Percentiles rank a stretch among this genome's conserved stretches.
Evolutionary conservation across 2,888 invertebrate genomes (phyloP).

Genomic region (Pyrocoelia pectoralis): DNA sequence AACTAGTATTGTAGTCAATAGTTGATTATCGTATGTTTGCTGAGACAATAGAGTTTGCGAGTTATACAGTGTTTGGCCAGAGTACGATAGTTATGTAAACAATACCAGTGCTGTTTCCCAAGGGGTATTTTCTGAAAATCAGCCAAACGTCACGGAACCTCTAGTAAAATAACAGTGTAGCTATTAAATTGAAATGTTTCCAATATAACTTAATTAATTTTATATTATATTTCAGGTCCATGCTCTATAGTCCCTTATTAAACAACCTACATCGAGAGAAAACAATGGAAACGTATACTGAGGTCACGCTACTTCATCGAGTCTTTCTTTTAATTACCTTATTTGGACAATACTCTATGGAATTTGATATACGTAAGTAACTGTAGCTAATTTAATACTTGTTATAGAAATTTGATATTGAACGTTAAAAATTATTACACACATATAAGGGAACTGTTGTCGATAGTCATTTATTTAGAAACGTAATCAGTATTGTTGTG

Average conservation of each 20-base stretch:
- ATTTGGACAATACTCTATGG: not conserved
- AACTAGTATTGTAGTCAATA: slow-evolving; percentile 16
- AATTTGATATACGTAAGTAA: slow-evolving; percentile 10
- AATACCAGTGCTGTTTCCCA: slow-evolving; percentile 21
- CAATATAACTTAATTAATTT: no score
- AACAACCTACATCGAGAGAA: not conserved
- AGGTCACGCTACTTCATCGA: not conserved
- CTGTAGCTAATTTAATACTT: not conserved
- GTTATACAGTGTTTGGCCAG: slow-evolving; percentile 13
- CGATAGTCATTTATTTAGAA: no score
- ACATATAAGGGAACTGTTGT: no score
- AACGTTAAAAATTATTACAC: no score
- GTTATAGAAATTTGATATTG: no score
- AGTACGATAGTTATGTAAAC: slow-evolving; percentile 26
- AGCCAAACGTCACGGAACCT: slow-evolving; percentile 24
- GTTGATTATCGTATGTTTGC: slow-evolving; percentile 20
- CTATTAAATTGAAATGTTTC: not conserved
- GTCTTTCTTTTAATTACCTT: not conserved
- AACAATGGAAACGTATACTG: not conserved
- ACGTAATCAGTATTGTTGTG: no score
- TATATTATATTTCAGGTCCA: slow-evolving; percentile 41
- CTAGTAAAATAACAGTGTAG: slow-evolving; percentile 10
- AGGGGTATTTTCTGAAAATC: slow-evolving; percentile 19
- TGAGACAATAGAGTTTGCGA: slow-evolving; percentile 21
- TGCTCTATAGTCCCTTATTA: not conserved